Evolutionary conservation across 1,140 invertebrate species (phyloP), one percentile per base, ranked within the genome.

Genomic region (Heliconius nattereri): DNA sequence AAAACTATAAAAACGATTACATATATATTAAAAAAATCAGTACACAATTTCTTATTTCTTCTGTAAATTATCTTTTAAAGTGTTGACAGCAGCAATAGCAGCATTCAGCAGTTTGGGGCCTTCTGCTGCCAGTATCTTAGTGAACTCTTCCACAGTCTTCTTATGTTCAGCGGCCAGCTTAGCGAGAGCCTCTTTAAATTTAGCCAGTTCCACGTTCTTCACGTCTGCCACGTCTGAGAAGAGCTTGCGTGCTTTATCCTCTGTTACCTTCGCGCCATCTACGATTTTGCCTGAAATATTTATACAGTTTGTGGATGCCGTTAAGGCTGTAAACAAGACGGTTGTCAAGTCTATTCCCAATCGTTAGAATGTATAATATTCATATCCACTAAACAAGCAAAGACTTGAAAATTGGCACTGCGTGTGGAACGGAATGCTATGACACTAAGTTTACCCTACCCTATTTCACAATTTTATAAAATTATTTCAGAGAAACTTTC

Each of bases 271-370:
- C 1, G 80, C 70, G 6, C 76, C 60, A 26, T 89, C 88, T n/a
- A 90, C 84, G 3, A 91, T 78, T 83, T 91, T 87, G 13, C 86
- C 89, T 90, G 78, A 7, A 83, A 84, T 32, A 54, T 71, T 29
- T 52, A 52, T 20, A 52, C 2, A 52, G 16, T 52, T 52, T 20
- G 19, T 52, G 20, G 19, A 45, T 5, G 40, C 40, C 40, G 40
- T 45, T 45, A 5, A 3, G 49, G 7, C 19, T 52, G 19, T 20
- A 52, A 19, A 20, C 19, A 19, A 2, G 49, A 52, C 6, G 1
- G 49, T 7, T 52, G 19, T 52, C 16, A 7, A 52, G 19, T 20
- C 6, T 16, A 52, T 52, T 52, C 49, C 2, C 49, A 52, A 52
- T 20, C 19, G 19, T 19, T 52, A 52, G 19, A 20, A 19, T 20